phyloP scores from a whole-genome alignment of 2,888 invertebrate genomes.

The Eupithecia centaureata region DNA sequence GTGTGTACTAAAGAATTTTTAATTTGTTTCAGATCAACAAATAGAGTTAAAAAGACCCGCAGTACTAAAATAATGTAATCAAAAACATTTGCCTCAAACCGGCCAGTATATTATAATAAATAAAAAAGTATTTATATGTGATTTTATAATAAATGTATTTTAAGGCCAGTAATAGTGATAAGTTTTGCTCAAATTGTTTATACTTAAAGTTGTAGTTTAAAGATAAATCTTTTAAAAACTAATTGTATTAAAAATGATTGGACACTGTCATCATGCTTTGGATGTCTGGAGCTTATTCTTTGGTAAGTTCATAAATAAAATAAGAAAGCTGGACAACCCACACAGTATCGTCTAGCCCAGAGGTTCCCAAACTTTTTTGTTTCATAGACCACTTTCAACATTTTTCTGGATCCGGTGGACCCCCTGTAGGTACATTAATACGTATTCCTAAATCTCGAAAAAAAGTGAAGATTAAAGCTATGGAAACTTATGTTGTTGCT shows the following conservation, averaged over 20 bases:
- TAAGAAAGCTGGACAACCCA: too few species aligned
- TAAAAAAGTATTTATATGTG: constrained; percentile 12
- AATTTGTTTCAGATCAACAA: constrained; percentile 36
- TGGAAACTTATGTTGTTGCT: too few species aligned
- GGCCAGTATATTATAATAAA: constrained; percentile 36
- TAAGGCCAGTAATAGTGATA: constrained; percentile 36
- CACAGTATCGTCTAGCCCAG: too few species aligned
- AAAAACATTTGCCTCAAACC: constrained; percentile 23
- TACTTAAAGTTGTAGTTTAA: not conserved
- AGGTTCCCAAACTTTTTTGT: too few species aligned
- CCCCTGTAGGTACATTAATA: too few species aligned
- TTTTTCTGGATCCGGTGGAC: too few species aligned
- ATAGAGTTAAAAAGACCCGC: constrained; percentile 6
- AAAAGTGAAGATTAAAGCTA: too few species aligned
- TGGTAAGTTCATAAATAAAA: not conserved
- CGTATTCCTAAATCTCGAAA: too few species aligned
- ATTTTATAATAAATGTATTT: constrained; percentile 39
- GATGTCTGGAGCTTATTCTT: not conserved
- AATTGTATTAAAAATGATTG: not conserved
- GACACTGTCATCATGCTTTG: not conserved
- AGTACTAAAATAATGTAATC: constrained; percentile 30
- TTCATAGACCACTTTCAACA: too few species aligned
- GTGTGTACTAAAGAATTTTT: not conserved
- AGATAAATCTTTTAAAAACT: not conserved
- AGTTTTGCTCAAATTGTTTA: not conserved